Conservation (phyloP, 2,888 invertebrate species). For the Beris morrisii region DNA sequence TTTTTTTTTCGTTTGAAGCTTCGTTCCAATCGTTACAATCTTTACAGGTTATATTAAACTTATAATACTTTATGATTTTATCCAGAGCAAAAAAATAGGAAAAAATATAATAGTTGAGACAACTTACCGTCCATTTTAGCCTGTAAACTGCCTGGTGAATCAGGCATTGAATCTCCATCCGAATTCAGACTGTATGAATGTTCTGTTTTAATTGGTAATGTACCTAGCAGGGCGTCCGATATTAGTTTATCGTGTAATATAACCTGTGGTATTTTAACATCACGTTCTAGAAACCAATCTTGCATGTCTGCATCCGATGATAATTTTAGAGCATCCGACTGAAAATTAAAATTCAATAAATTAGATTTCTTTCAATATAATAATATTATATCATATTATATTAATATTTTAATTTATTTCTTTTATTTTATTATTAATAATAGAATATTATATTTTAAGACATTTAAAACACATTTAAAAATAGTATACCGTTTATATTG, state of each 20-base stretch:
- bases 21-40: too few species aligned
- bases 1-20: too few species aligned
- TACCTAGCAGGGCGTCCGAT: constrained; percentile 68
- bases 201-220: constrained; percentile 83
- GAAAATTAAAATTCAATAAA: constrained; percentile 46
- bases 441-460: too few species aligned
- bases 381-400: background rate
- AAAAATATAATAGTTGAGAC: background rate
- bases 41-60: too few species aligned
- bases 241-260: constrained; percentile 82
- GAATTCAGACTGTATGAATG: constrained; percentile 87
- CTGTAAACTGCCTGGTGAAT: constrained; percentile 66
- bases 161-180: constrained; percentile 70
- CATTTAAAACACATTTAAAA: too few species aligned
- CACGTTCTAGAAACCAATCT: constrained; percentile 71
- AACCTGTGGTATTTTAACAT: constrained; percentile 66
- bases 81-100: too few species aligned
- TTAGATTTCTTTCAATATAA: background rate
- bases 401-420: too few species aligned
- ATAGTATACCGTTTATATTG: too few species aligned
- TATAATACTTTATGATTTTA: too few species aligned
- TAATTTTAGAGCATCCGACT: constrained; percentile 66
- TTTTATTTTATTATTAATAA: too few species aligned
- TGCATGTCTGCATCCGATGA: constrained; percentile 67
- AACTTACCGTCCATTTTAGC: constrained; percentile 72